Percentiles rank a stretch among this genome's conserved stretches.
Conservation (phyloP, 2,113 vertebrate species). For the Brachypteracias leptosomus region DNA sequence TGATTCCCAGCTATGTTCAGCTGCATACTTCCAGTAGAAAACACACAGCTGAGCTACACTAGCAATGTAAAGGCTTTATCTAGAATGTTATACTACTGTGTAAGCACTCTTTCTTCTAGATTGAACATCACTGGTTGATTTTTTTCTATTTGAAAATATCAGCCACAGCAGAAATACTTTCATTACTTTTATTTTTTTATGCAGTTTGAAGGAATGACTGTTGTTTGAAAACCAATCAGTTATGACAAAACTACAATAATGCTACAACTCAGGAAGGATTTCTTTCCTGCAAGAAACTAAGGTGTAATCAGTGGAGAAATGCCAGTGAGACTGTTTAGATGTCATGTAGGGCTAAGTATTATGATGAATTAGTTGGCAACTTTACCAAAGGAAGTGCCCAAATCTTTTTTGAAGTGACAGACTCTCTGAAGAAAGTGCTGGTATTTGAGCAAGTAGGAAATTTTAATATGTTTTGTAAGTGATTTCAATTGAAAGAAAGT, state of each 20-base stretch:
- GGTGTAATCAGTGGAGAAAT: neutral
- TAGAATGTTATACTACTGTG: neutral
- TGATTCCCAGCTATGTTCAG: neutral
- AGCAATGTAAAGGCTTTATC: neutral
- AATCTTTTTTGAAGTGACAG: neutral
- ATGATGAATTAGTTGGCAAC: neutral
- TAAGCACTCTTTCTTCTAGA: neutral
- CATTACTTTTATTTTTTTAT: neutral
- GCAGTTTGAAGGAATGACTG: neutral
- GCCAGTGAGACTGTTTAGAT: neutral
- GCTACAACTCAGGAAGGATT: neutral
- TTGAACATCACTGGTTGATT: neutral
- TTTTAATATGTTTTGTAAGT: neutral
- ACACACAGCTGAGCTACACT: neutral
- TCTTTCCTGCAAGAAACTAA: neutral
- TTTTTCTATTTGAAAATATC: neutral
- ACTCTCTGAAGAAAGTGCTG: neutral
- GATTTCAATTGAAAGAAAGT: neutral
- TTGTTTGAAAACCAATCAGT: neutral
- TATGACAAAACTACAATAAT: neutral
- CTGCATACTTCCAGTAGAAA: neutral
- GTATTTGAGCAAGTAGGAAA: neutral
- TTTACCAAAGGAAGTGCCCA: neutral
- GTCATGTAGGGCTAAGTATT: neutral
- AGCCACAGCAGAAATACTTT: neutral